Conservation (phyloP, 2,113 vertebrate genomes). For the Nycticebus coucang region DNA sequence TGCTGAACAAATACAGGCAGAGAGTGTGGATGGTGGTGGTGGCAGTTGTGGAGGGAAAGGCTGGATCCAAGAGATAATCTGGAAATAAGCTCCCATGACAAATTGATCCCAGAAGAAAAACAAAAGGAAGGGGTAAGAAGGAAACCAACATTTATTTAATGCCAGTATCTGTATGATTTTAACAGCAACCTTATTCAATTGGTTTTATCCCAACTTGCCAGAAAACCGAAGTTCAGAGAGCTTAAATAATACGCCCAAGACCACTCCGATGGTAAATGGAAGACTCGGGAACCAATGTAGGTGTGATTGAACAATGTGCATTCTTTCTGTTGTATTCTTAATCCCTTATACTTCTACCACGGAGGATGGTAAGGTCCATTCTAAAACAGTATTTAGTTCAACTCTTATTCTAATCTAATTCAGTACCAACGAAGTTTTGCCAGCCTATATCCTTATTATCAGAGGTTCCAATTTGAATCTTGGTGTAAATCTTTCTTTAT, state of each 20-base stretch:
- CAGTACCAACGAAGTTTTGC: neutral
- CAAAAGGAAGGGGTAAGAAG: neutral
- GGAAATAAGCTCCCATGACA: neutral
- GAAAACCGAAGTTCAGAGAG: neutral
- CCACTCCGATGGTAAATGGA: neutral
- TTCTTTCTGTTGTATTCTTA: neutral
- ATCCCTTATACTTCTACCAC: neutral
- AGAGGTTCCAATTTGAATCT: neutral
- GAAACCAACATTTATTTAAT: neutral
- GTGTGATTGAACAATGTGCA: neutral
- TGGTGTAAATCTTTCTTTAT: neutral
- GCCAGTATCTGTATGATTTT: neutral
- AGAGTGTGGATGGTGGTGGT: neutral
- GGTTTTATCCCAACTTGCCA: neutral
- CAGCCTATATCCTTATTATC: neutral
- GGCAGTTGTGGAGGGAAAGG: neutral
- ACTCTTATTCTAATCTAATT: neutral
- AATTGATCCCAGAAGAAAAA: neutral
- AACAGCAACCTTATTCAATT: neutral
- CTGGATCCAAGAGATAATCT: neutral
- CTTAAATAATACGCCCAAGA: neutral
- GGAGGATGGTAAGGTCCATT: neutral
- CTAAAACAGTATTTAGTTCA: neutral
- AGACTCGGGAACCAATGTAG: neutral
- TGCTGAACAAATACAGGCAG: conserved; percentile 3